Evolutionary conservation across 2,888 invertebrate genomes (phyloP), one percentile per base, ranked within the genome.

Genomic region (Pyrrhia umbra): DNA sequence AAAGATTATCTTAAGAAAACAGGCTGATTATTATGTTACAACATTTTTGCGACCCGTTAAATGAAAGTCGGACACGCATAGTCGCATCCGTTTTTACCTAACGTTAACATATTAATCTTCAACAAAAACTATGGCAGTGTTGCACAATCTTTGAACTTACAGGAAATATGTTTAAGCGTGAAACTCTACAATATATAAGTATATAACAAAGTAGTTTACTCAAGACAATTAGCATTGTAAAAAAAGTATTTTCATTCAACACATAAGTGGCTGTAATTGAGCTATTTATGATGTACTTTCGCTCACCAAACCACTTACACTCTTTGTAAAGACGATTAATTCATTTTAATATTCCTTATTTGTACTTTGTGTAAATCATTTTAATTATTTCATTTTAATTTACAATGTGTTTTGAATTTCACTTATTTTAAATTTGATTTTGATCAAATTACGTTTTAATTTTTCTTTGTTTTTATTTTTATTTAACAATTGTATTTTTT

Each of bases 261-360:
- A 16, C 6, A 9, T 23, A 62, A 58, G 37, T 54, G 18, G 6
- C 1, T 40, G 10, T 73, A 64, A 61, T 65, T 43, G 30, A 25
- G 55, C 27, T 45, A 43, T 56, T 66, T 59, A 45, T 54, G 46
- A 4, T 15, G n/a, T 46, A 15, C 37, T 77, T 79, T 77, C 71
- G 27, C 54, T 71, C 39, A 70, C 30, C 2, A 43, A 10, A 49
- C n/a, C 52, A 57, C 54, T 65, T 59, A 46, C 10, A 42, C 2
- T 60, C 45, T 46, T 66, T 1, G 13, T 20, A 27, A 13, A 23
- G 46, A 15, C 8, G 6, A 37, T 52, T 37, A 27, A 42, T 27
- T 13, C 20, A 61, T 62, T 50, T 15, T 45, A 39, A 50, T 40
- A 43, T 52, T 62, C n/a, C n/a, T n/a, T n/a, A n/a, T n/a, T n/a